A percentile compares a stretch with the other conserved stretches of the same genome.
Conservation (phyloP, 2,888 invertebrate species). For the Sialis lutaria region DNA sequence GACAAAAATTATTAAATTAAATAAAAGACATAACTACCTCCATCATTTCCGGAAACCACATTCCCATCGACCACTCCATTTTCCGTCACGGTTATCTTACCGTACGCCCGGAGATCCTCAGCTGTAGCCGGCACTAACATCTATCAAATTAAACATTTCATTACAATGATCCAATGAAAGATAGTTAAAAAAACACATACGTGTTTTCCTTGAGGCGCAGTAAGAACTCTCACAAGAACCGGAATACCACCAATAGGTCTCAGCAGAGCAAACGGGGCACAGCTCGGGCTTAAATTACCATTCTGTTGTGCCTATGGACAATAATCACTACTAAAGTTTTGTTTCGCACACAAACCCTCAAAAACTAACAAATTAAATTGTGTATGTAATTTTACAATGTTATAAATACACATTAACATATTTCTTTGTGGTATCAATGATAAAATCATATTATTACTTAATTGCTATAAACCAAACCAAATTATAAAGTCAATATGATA, state of each 20-base stretch:
- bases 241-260: constrained; percentile 48
- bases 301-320: too few relatives aligned
- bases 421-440: too few relatives aligned
- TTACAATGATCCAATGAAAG: not conserved
- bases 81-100: constrained; percentile 33
- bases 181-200: constrained; percentile 16
- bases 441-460: too few relatives aligned
- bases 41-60: not conserved
- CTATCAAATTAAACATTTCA: constrained; percentile 19
- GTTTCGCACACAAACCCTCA: too few relatives aligned
- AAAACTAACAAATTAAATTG: too few relatives aligned
- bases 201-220: constrained; percentile 34
- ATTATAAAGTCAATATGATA: too few relatives aligned
- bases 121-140: constrained; percentile 55
- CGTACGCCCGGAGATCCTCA: constrained; percentile 46
- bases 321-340: too few relatives aligned
- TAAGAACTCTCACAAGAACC: constrained; percentile 47
- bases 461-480: not conserved
- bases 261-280: constrained; percentile 46
- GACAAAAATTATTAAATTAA: not conserved
- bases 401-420: too few relatives aligned
- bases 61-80: constrained; percentile 7
- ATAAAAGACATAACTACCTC: not conserved
- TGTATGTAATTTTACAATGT: too few relatives aligned
- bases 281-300: not conserved